These are phyloP conservation scores for Coranthus polyacanthus DNA, from an alignment of 2,797 vertebrate species.

Conservation along the genomic window DNA sequence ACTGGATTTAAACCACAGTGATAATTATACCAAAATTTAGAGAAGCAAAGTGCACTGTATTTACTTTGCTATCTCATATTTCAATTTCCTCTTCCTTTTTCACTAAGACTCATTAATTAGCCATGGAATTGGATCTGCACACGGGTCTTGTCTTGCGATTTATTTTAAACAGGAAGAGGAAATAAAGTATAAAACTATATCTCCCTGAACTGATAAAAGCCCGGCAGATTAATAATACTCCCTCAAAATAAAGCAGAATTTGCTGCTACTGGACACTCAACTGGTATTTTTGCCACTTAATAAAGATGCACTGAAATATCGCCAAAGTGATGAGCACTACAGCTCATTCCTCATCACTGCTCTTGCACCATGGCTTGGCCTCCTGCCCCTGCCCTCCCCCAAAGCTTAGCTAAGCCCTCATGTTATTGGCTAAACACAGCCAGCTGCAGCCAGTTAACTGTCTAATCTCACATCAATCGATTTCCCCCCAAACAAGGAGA, in stretches of 20 bases:
- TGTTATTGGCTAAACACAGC: conserved; percentile 84
- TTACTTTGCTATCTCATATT: conserved; percentile 17
- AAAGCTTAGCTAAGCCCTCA: conserved; percentile 55
- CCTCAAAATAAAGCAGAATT: conserved; percentile 17
- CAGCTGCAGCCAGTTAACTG: conserved; percentile 82
- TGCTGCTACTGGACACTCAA: conserved; percentile 25
- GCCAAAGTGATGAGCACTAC: conserved; percentile 51
- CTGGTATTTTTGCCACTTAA: conserved; percentile 51
- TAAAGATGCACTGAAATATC: conserved; percentile 57
- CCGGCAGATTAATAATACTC: conserved; percentile 17
- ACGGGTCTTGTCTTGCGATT: conserved; percentile 17
- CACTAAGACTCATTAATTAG: conserved; percentile 36
- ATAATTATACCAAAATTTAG: conserved; percentile 6
- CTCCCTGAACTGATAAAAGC: conserved; percentile 10
- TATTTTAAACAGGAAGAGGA: conserved; percentile 27
- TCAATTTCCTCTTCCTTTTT: conserved; percentile 19
- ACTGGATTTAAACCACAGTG: conserved; percentile 14
- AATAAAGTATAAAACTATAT: conserved; percentile 8
- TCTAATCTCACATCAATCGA: conserved; percentile 80
- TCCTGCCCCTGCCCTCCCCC: conserved; percentile 37
- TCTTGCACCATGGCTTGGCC: conserved; percentile 50
- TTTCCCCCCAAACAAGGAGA: conserved; percentile 73
- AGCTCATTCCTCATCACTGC: conserved; percentile 57
- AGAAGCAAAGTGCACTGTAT: neutral
- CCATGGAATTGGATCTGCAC: conserved; percentile 30